Evolutionary conservation across 2,113 vertebrate genomes (phyloP), one percentile per base, ranked within the genome.

Genomic region (Glaucidium brasilianum): DNA sequence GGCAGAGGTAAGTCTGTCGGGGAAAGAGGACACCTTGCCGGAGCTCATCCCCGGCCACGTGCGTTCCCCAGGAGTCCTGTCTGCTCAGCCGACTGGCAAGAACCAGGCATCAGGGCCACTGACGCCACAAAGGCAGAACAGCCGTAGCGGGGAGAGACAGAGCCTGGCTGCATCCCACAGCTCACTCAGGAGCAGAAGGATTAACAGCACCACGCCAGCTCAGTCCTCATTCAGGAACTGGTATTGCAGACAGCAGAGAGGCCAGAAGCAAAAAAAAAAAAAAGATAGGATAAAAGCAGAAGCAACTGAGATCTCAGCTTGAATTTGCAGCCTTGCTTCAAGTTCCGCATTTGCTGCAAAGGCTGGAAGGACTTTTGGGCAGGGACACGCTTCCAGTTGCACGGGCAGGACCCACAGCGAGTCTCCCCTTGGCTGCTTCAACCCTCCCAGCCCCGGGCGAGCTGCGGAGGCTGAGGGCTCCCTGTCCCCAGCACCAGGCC

Each of bases 321-420:
- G 35, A 3, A 2, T 12, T 6, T 21, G 6, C 0, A n/a, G 67
- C 62, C 53, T 12, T 2, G 37, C 89, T 18, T 21, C 5, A 0
- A 13, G 43, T 11, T 41, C 1, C 17, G 50, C 30, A 4, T 3
- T 14, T 6, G 27, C 77, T 18, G 66, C 37, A 12, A 7, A 41
- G 66, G 32, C 0, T 1, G 5, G 1, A 3, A 21, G 55, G 63
- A 3, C 29, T 27, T 2, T 2, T 1, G 49, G 52, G 73, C 74
- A 62, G 69, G 58, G 34, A 18, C 12, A 14, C 23, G 7, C 5
- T 0, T 2, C 5, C 1, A 9, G 6, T 3, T 0, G 22, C 62
- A 4, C 22, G 1, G 0, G 3, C 2, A 0, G 1, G 17, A 21
- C 45, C 20, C 35, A 1, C 22, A 8, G 55, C 67, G 1, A 19